phyloP scores from a whole-genome alignment of 35 echinoderm and acorn worm genomes.

The Strongylocentrotus purpuratus region DNA sequence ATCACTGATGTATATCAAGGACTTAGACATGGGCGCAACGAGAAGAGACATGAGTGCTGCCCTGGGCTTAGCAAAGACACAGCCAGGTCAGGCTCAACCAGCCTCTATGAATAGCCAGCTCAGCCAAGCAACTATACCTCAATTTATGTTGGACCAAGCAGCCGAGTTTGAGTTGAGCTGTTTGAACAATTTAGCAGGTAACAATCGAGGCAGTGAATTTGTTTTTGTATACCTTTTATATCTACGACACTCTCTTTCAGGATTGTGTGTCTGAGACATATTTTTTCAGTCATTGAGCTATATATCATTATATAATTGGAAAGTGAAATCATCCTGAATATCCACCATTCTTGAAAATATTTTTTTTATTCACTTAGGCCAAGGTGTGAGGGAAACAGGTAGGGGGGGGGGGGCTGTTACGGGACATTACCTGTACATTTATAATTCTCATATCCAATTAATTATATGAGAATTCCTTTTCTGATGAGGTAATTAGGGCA shows the following conservation, averaged over 20 bases:
- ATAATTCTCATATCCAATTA: too few species aligned
- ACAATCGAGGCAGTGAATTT: neutral
- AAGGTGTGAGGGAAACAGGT: too few species aligned
- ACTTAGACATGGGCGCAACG: constrained; percentile 47
- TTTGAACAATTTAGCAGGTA: constrained; percentile 94
- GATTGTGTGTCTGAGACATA: neutral
- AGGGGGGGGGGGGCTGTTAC: too few species aligned
- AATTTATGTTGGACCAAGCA: constrained; percentile 56
- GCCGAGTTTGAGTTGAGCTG: constrained; percentile 58
- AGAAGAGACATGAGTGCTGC: constrained; percentile 44
- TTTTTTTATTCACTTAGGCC: neutral
- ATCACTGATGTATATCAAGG: constrained; percentile 72
- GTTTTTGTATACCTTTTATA: neutral
- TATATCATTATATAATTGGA: neutral
- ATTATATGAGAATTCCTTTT: too few species aligned
- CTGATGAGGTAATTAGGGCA: too few species aligned
- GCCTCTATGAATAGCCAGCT: neutral
- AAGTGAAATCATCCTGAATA: neutral
- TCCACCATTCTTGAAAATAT: neutral
- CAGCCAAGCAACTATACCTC: constrained; percentile 29
- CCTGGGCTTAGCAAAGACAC: constrained; percentile 19
- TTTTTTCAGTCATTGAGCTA: neutral
- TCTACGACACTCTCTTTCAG: too few species aligned
- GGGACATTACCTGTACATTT: too few species aligned
- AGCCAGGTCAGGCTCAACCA: neutral